Evolutionary conservation across 2,113 vertebrate genomes (phyloP), one percentile per base, ranked within the genome.

Genomic region (Tetraodon nigroviridis): DNA sequence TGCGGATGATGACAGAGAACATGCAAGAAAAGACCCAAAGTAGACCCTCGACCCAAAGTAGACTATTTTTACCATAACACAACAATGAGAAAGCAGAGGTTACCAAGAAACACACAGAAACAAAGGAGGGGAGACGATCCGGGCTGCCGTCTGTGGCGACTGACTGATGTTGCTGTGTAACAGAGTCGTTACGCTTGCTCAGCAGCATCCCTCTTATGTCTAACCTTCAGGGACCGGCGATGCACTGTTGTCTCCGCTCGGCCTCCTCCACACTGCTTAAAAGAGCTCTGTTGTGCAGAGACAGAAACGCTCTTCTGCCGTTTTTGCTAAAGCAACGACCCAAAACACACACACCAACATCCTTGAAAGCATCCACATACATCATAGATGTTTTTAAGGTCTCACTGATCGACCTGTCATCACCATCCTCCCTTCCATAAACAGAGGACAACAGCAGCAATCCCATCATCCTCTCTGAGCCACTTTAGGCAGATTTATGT

Each of bases 161-260:
- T 61, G 76, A 78, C 73, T 64, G 80, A 83, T 85, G 74, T 68
- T 69, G 75, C 77, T 58, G 67, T 78, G 79, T 69, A 81, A 75
- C 79, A 10, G 64, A 75, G 66, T 69, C 80, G 74, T 78, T 68
- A 71, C 69, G 77, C 84, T 85, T 64, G 82, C 79, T 86, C 84
- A 84, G 86, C 84, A 86, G 57, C 82, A 81, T 82, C 75, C 66
- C 64, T 67, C 73, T 79, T 74, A 62, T 32, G 69, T 73, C 61
- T 55, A 71, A 82, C 81, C 82, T 85, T 84, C 75, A 73, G 81
- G 75, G 82, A 83, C 64, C 76, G 24, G 53, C 5, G 7, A 45
- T 59, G 72, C 67, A 65, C 60, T 72, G 78, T 76, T 74, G 69
- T 85, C 83, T 83, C 69, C 52, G 10, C 77, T 66, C 58, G 29